Percentiles rank a stretch among this genome's conserved stretches.
phyloP scores from a whole-genome alignment of 1,140 invertebrate species.

The Aphis craccivora region DNA sequence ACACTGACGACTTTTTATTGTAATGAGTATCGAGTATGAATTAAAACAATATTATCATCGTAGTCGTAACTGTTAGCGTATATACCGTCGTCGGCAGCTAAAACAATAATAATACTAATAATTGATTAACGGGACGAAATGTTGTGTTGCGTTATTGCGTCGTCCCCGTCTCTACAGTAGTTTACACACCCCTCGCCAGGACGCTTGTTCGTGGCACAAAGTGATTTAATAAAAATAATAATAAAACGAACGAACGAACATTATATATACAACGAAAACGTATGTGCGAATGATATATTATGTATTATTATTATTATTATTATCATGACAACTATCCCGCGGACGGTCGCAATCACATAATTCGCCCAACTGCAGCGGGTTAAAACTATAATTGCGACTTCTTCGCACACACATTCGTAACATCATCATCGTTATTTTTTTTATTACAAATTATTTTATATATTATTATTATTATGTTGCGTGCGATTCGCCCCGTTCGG shows the following conservation, averaged over 20 bases:
- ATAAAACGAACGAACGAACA: not conserved
- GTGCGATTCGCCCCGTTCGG: not conserved
- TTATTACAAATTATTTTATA: not conserved
- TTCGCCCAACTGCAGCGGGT: not conserved
- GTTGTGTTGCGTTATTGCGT: not conserved
- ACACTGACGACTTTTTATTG: not conserved
- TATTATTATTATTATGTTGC: not conserved
- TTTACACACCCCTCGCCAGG: no score
- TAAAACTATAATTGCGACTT: slow-evolving; percentile 23
- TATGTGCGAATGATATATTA: not conserved
- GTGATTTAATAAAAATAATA: slow-evolving; percentile 23
- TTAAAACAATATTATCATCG: not conserved
- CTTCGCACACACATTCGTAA: not conserved
- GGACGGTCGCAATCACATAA: not conserved
- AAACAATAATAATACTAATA: not conserved
- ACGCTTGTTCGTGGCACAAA: not conserved
- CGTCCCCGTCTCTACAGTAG: not conserved
- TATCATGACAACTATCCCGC: not conserved
- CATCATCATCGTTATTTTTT: not conserved
- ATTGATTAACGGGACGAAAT: slow-evolving; percentile 27
- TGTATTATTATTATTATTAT: not conserved
- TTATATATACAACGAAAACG: not conserved
- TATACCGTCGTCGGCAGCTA: not conserved
- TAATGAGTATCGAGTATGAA: not conserved
- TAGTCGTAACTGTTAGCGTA: not conserved